These are phyloP conservation scores for Spialia ferax DNA, from an alignment of 2,888 invertebrate genomes.

Conservation along the genomic window DNA sequence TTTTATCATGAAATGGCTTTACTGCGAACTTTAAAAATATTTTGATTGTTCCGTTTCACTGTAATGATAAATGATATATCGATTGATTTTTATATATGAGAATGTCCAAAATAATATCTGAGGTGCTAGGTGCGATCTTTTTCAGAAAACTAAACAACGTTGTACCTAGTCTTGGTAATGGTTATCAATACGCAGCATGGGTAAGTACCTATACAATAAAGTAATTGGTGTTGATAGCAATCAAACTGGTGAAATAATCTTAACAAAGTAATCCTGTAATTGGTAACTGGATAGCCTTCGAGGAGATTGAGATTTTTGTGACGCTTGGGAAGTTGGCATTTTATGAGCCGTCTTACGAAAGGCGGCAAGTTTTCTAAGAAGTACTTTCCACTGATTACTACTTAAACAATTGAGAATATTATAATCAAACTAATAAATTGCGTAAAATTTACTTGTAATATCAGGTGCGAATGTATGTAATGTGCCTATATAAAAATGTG, in stretches of 20 bases:
- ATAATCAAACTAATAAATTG: too few relatives aligned
- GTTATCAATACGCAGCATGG: not conserved
- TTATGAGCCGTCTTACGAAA: not conserved
- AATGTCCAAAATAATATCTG: too few relatives aligned
- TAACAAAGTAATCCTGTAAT: constrained; percentile 17
- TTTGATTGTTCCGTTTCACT: constrained; percentile 9
- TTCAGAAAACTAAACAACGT: too few relatives aligned
- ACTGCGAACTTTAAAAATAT: constrained; percentile 11
- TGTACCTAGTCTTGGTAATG: not conserved
- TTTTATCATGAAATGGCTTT: constrained; percentile 22
- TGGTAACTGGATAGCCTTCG: constrained; percentile 16
- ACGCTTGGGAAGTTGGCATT: not conserved
- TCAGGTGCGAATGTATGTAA: too few relatives aligned
- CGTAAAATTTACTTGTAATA: too few relatives aligned
- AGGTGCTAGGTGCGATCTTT: too few relatives aligned
- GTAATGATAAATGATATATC: not conserved
- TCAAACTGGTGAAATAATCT: constrained; percentile 8
- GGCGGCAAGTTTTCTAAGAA: not conserved
- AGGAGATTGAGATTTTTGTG: constrained; percentile 11
- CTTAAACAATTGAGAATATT: too few relatives aligned
- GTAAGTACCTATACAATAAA: not conserved
- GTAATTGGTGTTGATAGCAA: constrained; percentile 23
- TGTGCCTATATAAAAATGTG: too few relatives aligned
- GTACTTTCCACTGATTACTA: too few relatives aligned
- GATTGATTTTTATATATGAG: not conserved